Conservation (phyloP, 2,888 invertebrate species). For the Ectemnius lituratus region DNA sequence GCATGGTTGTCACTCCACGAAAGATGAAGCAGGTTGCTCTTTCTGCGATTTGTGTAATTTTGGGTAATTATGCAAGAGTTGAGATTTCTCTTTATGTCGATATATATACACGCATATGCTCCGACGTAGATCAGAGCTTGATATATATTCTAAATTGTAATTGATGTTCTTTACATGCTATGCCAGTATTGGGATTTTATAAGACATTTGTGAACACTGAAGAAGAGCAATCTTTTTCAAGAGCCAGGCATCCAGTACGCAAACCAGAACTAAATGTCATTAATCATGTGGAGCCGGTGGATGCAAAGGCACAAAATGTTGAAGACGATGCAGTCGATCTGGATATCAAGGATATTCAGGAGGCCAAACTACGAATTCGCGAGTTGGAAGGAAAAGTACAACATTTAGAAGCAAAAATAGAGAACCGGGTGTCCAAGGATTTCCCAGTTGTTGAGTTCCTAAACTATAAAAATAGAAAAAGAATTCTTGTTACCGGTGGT, state of each 20-base stretch:
- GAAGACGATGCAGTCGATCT: slow-evolving; percentile 45
- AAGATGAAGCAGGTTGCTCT: slow-evolving; percentile 75
- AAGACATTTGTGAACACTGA: slow-evolving; percentile 75
- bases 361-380: slow-evolving; percentile 83
- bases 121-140: background rate
- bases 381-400: slow-evolving; percentile 86
- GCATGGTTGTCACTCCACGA: slow-evolving; percentile 71
- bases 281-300: slow-evolving; percentile 27
- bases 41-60: slow-evolving; percentile 67
- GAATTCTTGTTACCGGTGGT: slow-evolving; percentile 97
- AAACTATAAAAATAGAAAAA: slow-evolving; percentile 93
- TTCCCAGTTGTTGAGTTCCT: slow-evolving; percentile 95
- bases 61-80: slow-evolving; percentile 66
- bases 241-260: slow-evolving; percentile 37
- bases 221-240: slow-evolving; percentile 61
- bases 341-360: slow-evolving; percentile 79
- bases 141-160: background rate
- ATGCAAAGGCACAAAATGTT: slow-evolving; percentile 42
- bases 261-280: slow-evolving; percentile 21
- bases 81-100: background rate
- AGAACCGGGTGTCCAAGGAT: slow-evolving; percentile 82
- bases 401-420: slow-evolving; percentile 84
- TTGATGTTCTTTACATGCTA: slow-evolving; percentile 8
- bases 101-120: too few relatives aligned
- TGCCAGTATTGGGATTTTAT: slow-evolving; percentile 77